Evolutionary conservation across 2,113 vertebrate species (phyloP).

Genomic region (Martes martes): DNA sequence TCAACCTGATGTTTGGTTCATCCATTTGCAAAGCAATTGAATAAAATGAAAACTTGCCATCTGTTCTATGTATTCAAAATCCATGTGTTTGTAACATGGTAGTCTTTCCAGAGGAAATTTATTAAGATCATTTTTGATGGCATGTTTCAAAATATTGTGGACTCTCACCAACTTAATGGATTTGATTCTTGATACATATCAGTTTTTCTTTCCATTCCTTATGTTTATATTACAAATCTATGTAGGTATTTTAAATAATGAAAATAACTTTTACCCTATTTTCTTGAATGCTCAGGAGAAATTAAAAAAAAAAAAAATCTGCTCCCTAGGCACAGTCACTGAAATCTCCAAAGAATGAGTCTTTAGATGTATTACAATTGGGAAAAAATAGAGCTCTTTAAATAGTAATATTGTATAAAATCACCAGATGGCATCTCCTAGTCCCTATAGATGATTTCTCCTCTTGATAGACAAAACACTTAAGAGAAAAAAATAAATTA

Average conservation of each 20-base stretch:
- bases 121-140: neutral
- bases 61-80: constrained; percentile 31
- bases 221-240: constrained; percentile 36
- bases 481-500: constrained; percentile 39
- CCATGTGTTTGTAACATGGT: neutral
- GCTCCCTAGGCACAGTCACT: neutral
- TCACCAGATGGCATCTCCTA: constrained; percentile 52
- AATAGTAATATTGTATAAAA: constrained; percentile 51
- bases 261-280: constrained; percentile 54
- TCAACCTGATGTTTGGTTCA: constrained; percentile 19
- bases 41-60: constrained; percentile 29
- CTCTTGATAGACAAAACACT: constrained; percentile 55
- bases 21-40: constrained; percentile 35
- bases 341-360: constrained; percentile 41
- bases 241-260: constrained; percentile 31
- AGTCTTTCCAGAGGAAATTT: neutral
- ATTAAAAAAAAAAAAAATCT: neutral
- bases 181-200: neutral
- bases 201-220: constrained; percentile 37
- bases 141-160: neutral
- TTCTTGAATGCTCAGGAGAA: constrained; percentile 54
- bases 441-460: constrained; percentile 8
- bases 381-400: constrained; percentile 11
- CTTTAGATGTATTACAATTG: constrained; percentile 31
- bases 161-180: neutral